Evolutionary conservation across 2,888 invertebrate species (phyloP).

Genomic region (Auanema freiburgensis): DNA sequence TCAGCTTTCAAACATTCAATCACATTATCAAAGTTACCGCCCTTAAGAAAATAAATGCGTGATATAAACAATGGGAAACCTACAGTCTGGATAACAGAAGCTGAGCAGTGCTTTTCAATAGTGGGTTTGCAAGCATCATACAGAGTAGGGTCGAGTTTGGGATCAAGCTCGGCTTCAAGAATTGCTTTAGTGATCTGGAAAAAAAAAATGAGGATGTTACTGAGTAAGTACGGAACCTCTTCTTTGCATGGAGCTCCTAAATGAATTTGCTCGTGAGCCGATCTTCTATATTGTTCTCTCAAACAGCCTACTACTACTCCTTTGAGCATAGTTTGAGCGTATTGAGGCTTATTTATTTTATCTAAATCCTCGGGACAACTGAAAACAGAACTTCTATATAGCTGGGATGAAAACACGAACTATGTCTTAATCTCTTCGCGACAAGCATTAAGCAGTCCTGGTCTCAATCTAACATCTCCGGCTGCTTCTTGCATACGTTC

Average conservation of each 20-base stretch:
- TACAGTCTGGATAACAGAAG: constrained; percentile 35
- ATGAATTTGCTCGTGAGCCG: constrained; percentile 31
- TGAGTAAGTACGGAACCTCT: neutral
- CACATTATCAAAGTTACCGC: constrained; percentile 68
- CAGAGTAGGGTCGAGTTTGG: constrained; percentile 84
- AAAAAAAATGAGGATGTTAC: constrained; percentile 4
- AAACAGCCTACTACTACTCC: constrained; percentile 56
- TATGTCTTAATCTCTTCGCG: constrained; percentile 66
- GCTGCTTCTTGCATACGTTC: constrained; percentile 60
- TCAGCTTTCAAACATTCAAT: constrained; percentile 88
- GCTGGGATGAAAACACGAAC: constrained; percentile 62
- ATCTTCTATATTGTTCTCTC: constrained; percentile 53
- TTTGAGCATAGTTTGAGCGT: constrained; percentile 49
- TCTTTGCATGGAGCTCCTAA: constrained; percentile 18
- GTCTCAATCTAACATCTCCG: constrained; percentile 83
- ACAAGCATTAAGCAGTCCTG: constrained; percentile 81
- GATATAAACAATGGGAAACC: neutral
- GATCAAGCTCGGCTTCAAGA: constrained; percentile 76
- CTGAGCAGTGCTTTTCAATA: constrained; percentile 46
- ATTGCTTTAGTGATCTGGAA: constrained; percentile 48
- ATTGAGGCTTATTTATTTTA: constrained; percentile 51
- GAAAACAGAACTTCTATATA: constrained; percentile 11
- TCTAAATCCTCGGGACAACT: constrained; percentile 58
- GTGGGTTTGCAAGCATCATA: constrained; percentile 74
- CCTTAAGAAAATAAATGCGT: constrained; percentile 17